Evolutionary conservation across 2,113 vertebrate species (phyloP).

Genomic region (Aramus guarauna): DNA sequence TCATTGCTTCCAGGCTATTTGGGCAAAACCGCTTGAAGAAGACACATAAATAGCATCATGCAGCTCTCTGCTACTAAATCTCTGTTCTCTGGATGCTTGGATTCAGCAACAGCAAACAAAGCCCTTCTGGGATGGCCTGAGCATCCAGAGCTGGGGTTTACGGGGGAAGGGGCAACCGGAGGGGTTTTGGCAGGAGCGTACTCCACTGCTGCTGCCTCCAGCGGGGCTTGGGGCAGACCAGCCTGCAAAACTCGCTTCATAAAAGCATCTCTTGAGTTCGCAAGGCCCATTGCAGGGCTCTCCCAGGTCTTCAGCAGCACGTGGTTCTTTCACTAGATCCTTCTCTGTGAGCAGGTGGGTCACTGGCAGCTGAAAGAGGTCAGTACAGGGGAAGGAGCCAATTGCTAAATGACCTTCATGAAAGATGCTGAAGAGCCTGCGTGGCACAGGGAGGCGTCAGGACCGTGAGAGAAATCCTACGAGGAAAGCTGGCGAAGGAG

Average conservation of each 20-base stretch:
- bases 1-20: background rate
- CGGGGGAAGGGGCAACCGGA: background rate
- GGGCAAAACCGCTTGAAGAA: background rate
- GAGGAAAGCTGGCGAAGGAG: background rate
- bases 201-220: background rate
- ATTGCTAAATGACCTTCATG: background rate
- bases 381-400: background rate
- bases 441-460: background rate
- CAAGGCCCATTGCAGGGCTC: background rate
- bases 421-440: background rate
- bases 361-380: background rate
- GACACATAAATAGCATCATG: background rate
- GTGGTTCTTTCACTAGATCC: background rate
- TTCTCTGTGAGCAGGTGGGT: background rate
- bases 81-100: background rate
- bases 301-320: background rate
- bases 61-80: background rate
- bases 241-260: background rate
- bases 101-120: background rate
- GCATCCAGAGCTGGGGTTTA: background rate
- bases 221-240: background rate
- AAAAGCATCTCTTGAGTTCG: background rate
- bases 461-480: background rate
- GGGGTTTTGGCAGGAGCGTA: background rate
- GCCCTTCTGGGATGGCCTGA: background rate